Base-by-base conservation (phyloP, 1,140 invertebrate genomes). In the Drosophila micromelanica region DNA sequence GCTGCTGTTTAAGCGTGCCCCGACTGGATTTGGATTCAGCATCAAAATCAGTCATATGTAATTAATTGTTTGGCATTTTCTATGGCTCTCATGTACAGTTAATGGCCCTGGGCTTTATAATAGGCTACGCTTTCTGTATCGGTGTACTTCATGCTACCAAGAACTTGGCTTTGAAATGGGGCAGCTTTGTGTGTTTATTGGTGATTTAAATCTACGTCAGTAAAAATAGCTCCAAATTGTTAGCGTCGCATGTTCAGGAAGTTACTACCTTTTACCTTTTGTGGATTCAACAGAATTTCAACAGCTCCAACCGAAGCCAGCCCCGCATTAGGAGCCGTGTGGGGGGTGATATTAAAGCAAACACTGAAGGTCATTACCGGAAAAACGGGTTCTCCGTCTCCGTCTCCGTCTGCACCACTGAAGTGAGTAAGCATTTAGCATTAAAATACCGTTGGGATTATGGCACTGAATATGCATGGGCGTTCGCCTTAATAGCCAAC, bases 401-500 rank as follows among this genome's bases (percentile, higher is more conserved):
- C 73, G 30, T 48, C 52, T 23, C 20, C 20, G 63, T 70, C 59
- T 65, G 67, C 75, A 62, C 62, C 57, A 64, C 15, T 45, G 62
- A 77, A 84, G 76, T 86, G 84, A 86, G 76, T 86, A 82, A 86
- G 84, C 82, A 87, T 89, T 87, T 87, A 89, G 84, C 79, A 89
- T 89, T 72, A 82, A 87, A 87, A 87, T 87, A 89, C 84, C 84
- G 84, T 87, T 87, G 84, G 84, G 84, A 86, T 86, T 86, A 86
- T 86, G 84, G 76, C 72, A 69, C 80, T 78, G 81, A 87, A 82
- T 86, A 86, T 86, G 81, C 81, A 86, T 87, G 75, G 81, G 81
- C 81, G 82, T 87, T 82, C 61, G 78, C 63, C 74, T 78, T 82
- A 77, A 81, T 74, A 74, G 71, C 68, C 75, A 82, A 70, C 75